phyloP scores from a whole-genome alignment of 2,113 vertebrate species.

The Chloroceryle aenea region DNA sequence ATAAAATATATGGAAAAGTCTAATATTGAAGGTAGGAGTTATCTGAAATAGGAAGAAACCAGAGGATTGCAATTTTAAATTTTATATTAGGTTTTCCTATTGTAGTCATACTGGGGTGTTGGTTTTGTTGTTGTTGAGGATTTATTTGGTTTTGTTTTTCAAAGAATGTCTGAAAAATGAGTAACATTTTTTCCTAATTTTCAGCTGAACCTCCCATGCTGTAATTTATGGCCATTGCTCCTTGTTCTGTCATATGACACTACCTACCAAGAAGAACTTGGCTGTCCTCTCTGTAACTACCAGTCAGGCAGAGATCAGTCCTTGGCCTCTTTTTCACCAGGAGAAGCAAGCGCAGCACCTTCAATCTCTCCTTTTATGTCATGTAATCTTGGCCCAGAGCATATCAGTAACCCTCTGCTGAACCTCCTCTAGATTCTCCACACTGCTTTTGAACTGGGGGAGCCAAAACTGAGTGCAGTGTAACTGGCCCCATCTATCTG shows the following conservation, averaged over 20 bases:
- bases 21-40: not conserved
- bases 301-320: not conserved
- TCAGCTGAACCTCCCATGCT: not conserved
- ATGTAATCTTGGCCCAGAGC: not conserved
- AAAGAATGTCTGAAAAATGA: slow-evolving; percentile 25
- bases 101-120: not conserved
- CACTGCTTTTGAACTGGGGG: accelerated
- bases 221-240: not conserved
- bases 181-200: slow-evolving; percentile 1
- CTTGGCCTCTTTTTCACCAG: not conserved
- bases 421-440: not conserved
- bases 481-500: not conserved
- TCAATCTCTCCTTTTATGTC: not conserved
- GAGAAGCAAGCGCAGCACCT: not conserved
- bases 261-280: not conserved
- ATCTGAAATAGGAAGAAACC: not conserved
- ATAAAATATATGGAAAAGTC: not conserved
- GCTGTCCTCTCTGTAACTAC: not conserved
- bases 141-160: not conserved
- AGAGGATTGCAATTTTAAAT: not conserved
- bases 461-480: not conserved
- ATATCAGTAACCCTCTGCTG: not conserved
- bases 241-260: not conserved
- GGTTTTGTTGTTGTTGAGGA: not conserved
- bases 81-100: not conserved